Base-by-base conservation (phyloP, 2,888 invertebrate species). In the Drosophila putrida region DNA sequence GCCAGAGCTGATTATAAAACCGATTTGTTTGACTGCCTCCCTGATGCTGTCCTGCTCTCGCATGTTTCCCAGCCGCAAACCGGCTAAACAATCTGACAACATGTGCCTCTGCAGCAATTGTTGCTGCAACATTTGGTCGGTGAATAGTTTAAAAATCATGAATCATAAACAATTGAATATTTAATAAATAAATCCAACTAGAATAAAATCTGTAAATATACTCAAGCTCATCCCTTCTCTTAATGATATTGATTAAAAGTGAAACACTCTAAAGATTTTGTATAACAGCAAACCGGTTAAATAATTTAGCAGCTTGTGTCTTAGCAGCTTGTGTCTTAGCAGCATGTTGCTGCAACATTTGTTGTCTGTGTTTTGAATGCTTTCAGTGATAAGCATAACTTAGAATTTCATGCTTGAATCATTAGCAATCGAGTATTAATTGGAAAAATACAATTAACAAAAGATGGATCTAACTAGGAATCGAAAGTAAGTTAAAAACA, bases 1-100 rank as follows among this genome's bases (percentile, higher is more conserved):
- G 74, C 53, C 74, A 61, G 44, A 49, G 64, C 57, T 69, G 73
- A 75, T 75, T 73, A 65, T 73, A 69, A 78, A 73, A 75, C 39
- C 73, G 63, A 75, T 75, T 75, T 72, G 72, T 68, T 59, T 62
- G 38, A 54, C 70, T 60, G 60, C 36, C 15, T 58, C 43, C 49
- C 36, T 35, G 43, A 44, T 50, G 38, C 58, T 65, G 11, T 46
- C 55, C 8, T 15, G 31, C 50, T 62, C 55, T 51, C 38, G 53
- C 27, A 31, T 39, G 44, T 20, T 33, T 36, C 25, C 39, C n/a
- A 20, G 33, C 33, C 47, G 20, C 53, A 27, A 41, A 60, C 38
- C 41, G 25, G 62, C 36, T 51, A 54, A 63, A 33, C 9, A 13
- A 27, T 44, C 6, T 15, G 15, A 43, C 63, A 57, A 41, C 57